Evolutionary conservation across 2,113 vertebrate genomes (phyloP), one percentile per base, ranked within the genome.

Genomic region (Rhynchomys soricoides): DNA sequence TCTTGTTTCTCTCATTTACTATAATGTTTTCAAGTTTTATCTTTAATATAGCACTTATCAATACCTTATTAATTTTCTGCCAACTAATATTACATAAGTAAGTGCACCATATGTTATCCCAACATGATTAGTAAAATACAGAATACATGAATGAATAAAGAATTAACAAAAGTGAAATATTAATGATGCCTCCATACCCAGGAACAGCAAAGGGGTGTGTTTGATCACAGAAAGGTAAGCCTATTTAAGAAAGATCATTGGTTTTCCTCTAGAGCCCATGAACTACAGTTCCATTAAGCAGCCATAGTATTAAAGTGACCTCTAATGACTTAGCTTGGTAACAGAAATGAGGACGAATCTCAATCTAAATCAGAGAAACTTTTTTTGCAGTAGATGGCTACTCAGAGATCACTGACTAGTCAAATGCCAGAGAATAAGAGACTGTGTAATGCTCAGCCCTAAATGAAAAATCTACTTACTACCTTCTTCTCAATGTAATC

Each of bases 1-100:
- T 45, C 66, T 79, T 74, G 10, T 50, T 92, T 71, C 31, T 92
- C 59, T 83, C 55, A 71, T 1, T 40, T 29, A 77, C 19, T 17
- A 87, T 16, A 89, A 91, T 57, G 2, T 86, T 95, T 86, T 88
- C 29, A 88, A 97, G 71, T 40, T 66, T 62, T 31, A 40, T 57
- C 45, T n/a, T 50, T 19, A 43, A 40, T n/a, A 68, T 5, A 91
- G 37, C 3, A 57, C 37, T 11, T 45, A 74, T 31, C 37, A 68
- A 12, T 34, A 43, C 3, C 94, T 75, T 34, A 21, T 87, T 93
- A 29, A 0, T 83, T 89, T 86, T 11, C 70, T 88, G 26, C 22
- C 37, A 79, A 91, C 37, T 89, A 77, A 48, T 45, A 71, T 40
- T 70, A 4, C 5, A 22, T 48, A 6, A 73, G 37, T 37, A 8